phyloP scores from a whole-genome alignment of 2,888 invertebrate genomes.

The Cantharis lateralis region DNA sequence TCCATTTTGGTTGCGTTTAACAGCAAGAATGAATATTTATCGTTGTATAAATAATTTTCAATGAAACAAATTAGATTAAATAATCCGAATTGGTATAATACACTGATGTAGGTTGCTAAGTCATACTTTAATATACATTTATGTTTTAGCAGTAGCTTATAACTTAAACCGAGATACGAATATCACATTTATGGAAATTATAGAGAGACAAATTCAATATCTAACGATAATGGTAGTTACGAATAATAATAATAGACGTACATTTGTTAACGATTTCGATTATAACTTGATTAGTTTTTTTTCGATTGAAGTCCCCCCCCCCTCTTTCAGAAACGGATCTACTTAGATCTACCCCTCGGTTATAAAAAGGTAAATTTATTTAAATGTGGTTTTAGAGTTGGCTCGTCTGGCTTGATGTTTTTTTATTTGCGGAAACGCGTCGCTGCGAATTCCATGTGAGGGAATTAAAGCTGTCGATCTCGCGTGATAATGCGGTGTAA shows the following conservation, averaged over 20 bases:
- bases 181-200: background rate
- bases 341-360: background rate
- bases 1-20: background rate
- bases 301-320: background rate
- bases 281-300: background rate
- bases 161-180: background rate
- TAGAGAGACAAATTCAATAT: background rate
- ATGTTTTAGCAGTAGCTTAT: background rate
- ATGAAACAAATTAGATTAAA: background rate
- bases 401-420: background rate
- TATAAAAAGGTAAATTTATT: background rate
- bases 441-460: background rate
- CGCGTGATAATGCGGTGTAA: background rate
- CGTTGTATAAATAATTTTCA: background rate
- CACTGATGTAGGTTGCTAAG: background rate
- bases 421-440: background rate
- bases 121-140: background rate
- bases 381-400: background rate
- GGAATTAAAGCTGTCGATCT: constrained; percentile 3
- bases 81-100: background rate
- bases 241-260: background rate
- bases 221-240: background rate
- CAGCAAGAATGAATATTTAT: background rate
- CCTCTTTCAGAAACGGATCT: too few relatives aligned
- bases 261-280: too few relatives aligned